A percentile compares a stretch with the other conserved stretches of the same genome.
These are phyloP conservation scores for Tigriopus japonicus DNA, from an alignment of 1,140 invertebrate genomes.

Conservation along the genomic window DNA sequence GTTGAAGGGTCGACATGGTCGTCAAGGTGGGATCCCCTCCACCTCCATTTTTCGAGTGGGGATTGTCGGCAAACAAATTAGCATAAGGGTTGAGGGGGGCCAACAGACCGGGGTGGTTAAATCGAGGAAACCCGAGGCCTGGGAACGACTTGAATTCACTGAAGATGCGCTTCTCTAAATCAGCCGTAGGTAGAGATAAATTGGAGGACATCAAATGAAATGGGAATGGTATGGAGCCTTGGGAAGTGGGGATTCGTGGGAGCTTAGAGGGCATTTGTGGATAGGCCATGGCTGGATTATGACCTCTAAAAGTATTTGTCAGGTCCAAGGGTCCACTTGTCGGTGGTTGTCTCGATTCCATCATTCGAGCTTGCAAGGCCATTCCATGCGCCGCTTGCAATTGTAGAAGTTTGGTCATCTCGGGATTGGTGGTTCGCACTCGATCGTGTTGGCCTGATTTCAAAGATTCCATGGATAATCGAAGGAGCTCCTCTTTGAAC, in stretches of 20 bases:
- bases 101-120: background rate
- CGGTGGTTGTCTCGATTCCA: background rate
- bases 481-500: too few species aligned
- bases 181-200: too few species aligned
- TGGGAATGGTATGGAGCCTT: background rate
- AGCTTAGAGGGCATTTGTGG: background rate
- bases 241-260: background rate
- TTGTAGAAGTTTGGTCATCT: background rate
- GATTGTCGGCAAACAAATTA: background rate
- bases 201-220: background rate
- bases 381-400: background rate
- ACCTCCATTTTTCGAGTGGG: background rate
- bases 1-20: background rate
- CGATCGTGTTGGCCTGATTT: too few species aligned
- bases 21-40: too few species aligned
- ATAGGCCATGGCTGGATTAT: too few species aligned
- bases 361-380: background rate
- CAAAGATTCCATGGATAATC: too few species aligned
- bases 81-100: background rate
- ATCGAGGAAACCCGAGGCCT: background rate
- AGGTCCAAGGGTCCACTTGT: background rate
- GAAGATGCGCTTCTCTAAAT: background rate
- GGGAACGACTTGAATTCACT: background rate
- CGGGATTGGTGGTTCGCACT: too few species aligned
- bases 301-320: too few species aligned